Evolutionary conservation across 2,113 vertebrate genomes (phyloP), one percentile per base, ranked within the genome.

Genomic region (Semicossyphus pulcher): DNA sequence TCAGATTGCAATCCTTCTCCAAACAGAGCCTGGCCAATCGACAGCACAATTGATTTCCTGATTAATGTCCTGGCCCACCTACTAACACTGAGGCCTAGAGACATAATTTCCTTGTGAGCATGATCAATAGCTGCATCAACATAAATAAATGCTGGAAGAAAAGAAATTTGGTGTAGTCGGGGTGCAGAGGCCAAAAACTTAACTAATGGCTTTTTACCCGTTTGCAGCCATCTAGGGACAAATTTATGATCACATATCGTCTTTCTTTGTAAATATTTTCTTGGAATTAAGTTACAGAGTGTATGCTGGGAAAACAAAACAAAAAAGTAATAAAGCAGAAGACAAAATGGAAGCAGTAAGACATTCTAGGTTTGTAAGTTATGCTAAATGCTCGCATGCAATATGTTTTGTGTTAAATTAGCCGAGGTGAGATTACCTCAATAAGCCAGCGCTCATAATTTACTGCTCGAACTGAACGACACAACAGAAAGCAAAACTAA

Each of bases 71-170:
- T 89, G 90, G 90, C 92, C 81, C 81, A 52, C 92, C 91, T 89
- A 94, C 93, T 93, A 91, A 76, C 88, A 5, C 88, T 87, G 90
- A 87, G 90, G 90, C 81, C 90, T 92, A 83, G 90, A 95, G 91
- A 94, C 93, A 95, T 94, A 73, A 95, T 95, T 97, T 95, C 94
- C 93, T 93, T 91, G 86, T 93, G 93, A 93, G 81, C 83, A 67
- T 93, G 92, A 95, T 95, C 95, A 94, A 96, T 96, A 94, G 84
- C 87, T 92, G 89, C 92, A 95, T 95, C 92, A 94, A 90, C 88
- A 89, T 74, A 80, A 88, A 90, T 90, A 93, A 93, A 92, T 89
- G 92, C 89, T 89, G 87, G 49, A 72, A 81, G 84, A 83, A 81
- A 76, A 86, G 11, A 76, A 44, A 67, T 85, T 81, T 71, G 39